Conservation (phyloP, 2,113 vertebrate species). For the Plestiodon gilberti region DNA sequence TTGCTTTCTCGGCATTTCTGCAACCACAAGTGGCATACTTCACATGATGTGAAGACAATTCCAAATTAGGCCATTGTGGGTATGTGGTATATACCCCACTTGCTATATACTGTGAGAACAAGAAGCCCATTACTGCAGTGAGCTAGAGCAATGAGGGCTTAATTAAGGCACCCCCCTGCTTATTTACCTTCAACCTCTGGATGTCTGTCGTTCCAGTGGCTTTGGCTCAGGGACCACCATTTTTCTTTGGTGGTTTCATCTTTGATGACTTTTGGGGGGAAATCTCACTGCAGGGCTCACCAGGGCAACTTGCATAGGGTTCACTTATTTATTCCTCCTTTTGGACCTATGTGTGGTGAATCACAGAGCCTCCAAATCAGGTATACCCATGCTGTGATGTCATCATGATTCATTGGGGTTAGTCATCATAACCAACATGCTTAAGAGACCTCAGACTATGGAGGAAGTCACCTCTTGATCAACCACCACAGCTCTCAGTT, state of each 20-base stretch:
- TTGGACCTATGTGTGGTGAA: too few relatives aligned
- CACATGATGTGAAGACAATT: neutral
- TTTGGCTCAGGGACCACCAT: neutral
- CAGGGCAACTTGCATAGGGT: neutral
- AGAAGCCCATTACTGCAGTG: neutral
- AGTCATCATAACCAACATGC: neutral
- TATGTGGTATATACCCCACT: too few relatives aligned
- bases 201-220: neutral
- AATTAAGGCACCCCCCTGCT: neutral
- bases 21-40: slow-evolving; percentile 31
- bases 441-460: neutral
- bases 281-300: too few relatives aligned
- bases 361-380: too few relatives aligned
- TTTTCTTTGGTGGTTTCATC: neutral
- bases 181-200: neutral
- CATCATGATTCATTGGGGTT: too few relatives aligned
- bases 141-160: neutral
- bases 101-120: neutral
- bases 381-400: too few relatives aligned
- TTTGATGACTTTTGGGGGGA: neutral
- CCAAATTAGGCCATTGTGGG: neutral
- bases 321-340: neutral
- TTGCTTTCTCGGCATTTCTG: slow-evolving; percentile 50
- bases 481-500: too few relatives aligned
- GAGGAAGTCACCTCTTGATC: neutral